Conservation (phyloP, 2,113 vertebrate species). For the Myotis brandtii region DNA sequence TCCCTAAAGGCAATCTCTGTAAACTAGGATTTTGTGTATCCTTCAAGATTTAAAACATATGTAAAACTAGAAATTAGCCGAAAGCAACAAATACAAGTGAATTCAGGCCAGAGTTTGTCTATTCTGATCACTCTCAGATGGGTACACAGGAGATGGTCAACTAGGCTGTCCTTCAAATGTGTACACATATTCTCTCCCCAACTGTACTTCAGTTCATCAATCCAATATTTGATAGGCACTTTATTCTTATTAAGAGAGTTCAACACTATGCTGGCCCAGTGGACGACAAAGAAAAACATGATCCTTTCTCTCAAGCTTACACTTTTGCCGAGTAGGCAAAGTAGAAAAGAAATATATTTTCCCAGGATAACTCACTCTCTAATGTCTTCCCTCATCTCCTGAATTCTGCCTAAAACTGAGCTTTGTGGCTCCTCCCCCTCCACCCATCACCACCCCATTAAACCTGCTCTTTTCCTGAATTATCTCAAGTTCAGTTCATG, state of each 20-base stretch:
- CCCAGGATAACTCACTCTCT: background rate
- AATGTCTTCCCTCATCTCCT: background rate
- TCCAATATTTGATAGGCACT: background rate
- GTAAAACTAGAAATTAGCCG: background rate
- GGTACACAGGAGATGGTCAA: background rate
- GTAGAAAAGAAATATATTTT: background rate
- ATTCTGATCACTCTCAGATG: background rate
- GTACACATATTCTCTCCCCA: background rate
- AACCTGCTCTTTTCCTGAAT: background rate
- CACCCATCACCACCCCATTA: background rate
- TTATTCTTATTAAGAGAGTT: background rate
- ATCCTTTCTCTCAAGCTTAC: background rate
- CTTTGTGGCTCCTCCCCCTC: background rate
- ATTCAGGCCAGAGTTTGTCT: background rate
- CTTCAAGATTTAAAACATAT: slow-evolving; percentile 5
- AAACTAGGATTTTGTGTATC: background rate
- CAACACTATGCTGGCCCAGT: background rate
- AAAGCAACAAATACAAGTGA: background rate
- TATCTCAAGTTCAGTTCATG: background rate
- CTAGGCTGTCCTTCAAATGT: background rate
- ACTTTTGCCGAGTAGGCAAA: background rate
- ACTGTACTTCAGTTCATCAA: background rate
- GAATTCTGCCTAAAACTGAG: slow-evolving; percentile 20
- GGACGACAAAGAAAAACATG: background rate
- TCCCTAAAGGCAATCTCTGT: background rate